A percentile compares a stretch with the other conserved stretches of the same genome.
Conservation (phyloP, 1,140 invertebrate genomes). For the Gerris buenoi region DNA sequence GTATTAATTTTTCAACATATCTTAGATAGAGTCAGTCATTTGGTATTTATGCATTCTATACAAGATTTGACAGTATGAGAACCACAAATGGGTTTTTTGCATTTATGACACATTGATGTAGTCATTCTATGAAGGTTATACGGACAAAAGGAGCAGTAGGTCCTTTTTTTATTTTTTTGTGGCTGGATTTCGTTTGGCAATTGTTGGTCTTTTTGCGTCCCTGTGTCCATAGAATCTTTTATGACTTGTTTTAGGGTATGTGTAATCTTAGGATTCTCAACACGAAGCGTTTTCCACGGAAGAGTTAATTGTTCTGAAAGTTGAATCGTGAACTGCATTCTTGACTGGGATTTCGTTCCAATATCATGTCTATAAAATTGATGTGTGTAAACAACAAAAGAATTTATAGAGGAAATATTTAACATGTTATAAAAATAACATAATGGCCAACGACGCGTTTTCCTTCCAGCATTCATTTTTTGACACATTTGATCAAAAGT, state of each 20-base stretch:
- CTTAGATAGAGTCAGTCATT: not conserved
- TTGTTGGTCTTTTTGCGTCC: not conserved
- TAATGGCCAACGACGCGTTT: slow-evolving; percentile 23
- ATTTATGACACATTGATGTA: not conserved
- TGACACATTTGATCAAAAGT: slow-evolving; percentile 22
- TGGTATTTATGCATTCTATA: not conserved
- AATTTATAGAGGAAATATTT: slow-evolving; percentile 9
- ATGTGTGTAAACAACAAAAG: slow-evolving; percentile 7
- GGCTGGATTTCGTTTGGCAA: not conserved
- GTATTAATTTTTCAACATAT: not conserved
- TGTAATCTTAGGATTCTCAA: not conserved
- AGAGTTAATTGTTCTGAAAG: not conserved
- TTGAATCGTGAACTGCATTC: not conserved
- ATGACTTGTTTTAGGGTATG: not conserved
- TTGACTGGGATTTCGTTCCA: not conserved
- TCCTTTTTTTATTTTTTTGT: not conserved
- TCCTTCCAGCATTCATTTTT: slow-evolving; percentile 19
- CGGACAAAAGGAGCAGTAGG: not conserved
- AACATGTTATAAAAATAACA: slow-evolving; percentile 16
- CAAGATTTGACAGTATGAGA: not conserved
- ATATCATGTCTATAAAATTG: slow-evolving; percentile 6
- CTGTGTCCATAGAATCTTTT: not conserved
- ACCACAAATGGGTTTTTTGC: not conserved
- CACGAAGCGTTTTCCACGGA: not conserved
- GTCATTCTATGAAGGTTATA: not conserved